Evolutionary conservation across 2,797 vertebrate species (phyloP).

Genomic region (Mormyrops boulengeri): DNA sequence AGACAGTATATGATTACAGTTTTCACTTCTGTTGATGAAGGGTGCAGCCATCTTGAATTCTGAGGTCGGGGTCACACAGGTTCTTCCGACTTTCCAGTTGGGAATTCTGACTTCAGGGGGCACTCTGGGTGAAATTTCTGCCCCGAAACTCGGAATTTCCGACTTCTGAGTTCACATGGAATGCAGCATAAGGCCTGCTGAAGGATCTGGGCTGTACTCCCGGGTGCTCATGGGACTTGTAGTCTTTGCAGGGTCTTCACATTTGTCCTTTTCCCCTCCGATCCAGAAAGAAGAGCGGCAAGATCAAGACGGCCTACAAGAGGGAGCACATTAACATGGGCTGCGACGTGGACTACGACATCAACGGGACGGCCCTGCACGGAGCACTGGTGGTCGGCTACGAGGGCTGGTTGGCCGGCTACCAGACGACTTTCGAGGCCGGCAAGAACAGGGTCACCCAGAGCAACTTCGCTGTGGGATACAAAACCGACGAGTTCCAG

Average conservation of each 20-base stretch:
- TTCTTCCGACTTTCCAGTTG: neutral
- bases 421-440: conserved; percentile 93
- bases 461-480: conserved; percentile 97
- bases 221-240: neutral
- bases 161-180: neutral
- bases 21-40: neutral
- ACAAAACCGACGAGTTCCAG: conserved; percentile 94
- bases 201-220: neutral
- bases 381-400: conserved; percentile 81
- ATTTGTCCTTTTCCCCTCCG: neutral
- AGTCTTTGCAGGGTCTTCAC: neutral
- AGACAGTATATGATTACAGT: neutral
- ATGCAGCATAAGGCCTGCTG: neutral
- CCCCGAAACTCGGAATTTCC: neutral
- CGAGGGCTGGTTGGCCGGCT: conserved; percentile 92
- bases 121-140: neutral
- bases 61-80: neutral
- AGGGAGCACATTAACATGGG: conserved; percentile 88
- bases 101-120: neutral
- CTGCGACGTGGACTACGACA: conserved; percentile 91
- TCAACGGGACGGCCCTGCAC: conserved; percentile 84
- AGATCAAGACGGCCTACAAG: conserved; percentile 86
- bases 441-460: conserved; percentile 85
- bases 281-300: conserved; percentile 87
- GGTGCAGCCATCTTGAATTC: neutral